Evolutionary conservation across 1,140 invertebrate species (phyloP), one percentile per base, ranked within the genome.

Genomic region (Heliconius hewitsoni): DNA sequence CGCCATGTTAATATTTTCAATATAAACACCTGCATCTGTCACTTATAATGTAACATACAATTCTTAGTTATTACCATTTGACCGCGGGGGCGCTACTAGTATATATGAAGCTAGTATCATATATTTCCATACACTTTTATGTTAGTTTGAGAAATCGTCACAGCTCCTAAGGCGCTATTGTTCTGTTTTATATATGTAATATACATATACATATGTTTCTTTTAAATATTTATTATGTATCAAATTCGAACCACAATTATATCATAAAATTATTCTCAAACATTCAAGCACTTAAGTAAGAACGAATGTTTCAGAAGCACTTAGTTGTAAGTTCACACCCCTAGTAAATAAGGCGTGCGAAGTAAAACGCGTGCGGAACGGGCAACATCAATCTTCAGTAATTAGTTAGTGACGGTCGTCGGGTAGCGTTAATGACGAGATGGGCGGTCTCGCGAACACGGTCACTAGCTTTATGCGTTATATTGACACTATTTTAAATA

Each of bases 371-470:
- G 76, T 73, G 73, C 34, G 71, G 75, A 60, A 55, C 73, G 19
- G 37, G 16, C 74, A 72, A n/a, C 73, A 79, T 79, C 78, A 80
- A 76, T 76, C 74, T 60, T 75, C 70, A 19, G 78, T 91, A 91
- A 91, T 90, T 91, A 89, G 86, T 79, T 76, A 85, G 86, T 81
- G 85, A 89, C 87, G 88, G 85, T 85, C 84, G 81, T 83, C 83
- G 79, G 82, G 85, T 83, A 85, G 82, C 84, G 81, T 82, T 89
- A 89, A 90, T 87, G 89, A 87, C 82, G 84, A 82, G 80, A 76
- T 84, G 84, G 87, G 87, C 84, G 87, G 86, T 82, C 42, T 46
- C 81, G 55, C 55, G 73, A 74, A 78, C 73, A 74, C 46, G 30
- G 78, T 50, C 60, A 72, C 42, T 74, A 19, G 4, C 57, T 23